Base-by-base conservation (phyloP, 1,140 invertebrate genomes). In the Glomeris maerens region DNA sequence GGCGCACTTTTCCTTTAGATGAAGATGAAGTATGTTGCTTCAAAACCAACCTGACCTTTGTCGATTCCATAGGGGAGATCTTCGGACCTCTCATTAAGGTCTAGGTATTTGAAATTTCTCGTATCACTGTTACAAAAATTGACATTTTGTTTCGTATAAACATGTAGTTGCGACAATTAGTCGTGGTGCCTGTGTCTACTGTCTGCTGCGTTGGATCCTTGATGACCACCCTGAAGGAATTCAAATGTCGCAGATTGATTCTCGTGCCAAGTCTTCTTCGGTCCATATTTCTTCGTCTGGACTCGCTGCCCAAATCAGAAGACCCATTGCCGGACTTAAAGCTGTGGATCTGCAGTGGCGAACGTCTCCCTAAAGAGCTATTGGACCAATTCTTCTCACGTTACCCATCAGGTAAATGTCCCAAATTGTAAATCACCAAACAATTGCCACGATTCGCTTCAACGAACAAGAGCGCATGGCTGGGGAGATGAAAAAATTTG, bases 11-110 rank as follows among this genome's bases (percentile, higher is more conserved):
- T 56, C 84, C 85, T 0, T 91, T 76, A 59, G 62, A 64, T 0
- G 36, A 66, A 0, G 71, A 72, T 1, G 86, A 90, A 60, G 55
- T 59, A 22, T 83, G 83, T 51, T 78, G 85, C 17, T 90, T 88
- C 66, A 92, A 90, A 64, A 91, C 87, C 1, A 81, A 85, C 0
- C 61, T 92, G 1, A 89, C 85, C 0, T 92, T 91, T 60, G 85
- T 89, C 0, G 87, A 92, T 63, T 86, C 85, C 1, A 77, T 87
- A 1, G 74, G 78, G 1, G 87, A 92, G 70, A 79, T 91, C 45
- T 90, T 86, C 80, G 82, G 79, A 0, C 80, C 85, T 0, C 47
- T 48, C 3, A 21, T 48, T 3, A 5, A 41, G 25, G 47, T 28
- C 7, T 3, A 23, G 27, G n/a, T n/a, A n/a, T n/a, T n/a, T n/a